Evolutionary conservation across 1,140 invertebrate species (phyloP).

Genomic region (Tetragonula clypearis): DNA sequence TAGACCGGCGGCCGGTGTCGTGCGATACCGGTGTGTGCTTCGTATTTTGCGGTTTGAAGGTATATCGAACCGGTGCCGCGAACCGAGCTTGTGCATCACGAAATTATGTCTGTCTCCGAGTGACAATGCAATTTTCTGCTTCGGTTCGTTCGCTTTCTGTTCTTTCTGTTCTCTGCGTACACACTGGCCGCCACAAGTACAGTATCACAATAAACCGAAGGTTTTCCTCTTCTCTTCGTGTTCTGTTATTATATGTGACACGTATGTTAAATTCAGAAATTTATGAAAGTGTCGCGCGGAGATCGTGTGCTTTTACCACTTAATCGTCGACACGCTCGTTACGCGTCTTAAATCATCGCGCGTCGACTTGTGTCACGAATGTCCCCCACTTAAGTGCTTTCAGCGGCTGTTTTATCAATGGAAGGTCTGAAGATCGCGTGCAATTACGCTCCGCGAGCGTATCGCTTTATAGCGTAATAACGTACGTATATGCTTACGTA

Average conservation of each 20-base stretch:
- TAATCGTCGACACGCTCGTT: too few species aligned
- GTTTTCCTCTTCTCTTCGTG: too few species aligned
- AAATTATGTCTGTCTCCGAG: background rate
- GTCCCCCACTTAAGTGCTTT: background rate
- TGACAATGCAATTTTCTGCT: background rate
- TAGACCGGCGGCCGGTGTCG: conserved; percentile 1
- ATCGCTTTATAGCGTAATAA: background rate
- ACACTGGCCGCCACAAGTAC: too few species aligned
- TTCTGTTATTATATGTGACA: too few species aligned
- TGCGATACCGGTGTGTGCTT: background rate
- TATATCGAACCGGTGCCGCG: background rate
- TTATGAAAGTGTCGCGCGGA: too few species aligned
- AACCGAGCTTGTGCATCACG: background rate
- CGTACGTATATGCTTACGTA: too few species aligned
- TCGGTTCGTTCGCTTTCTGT: background rate
- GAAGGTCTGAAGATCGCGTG: background rate
- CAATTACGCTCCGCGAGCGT: background rate
- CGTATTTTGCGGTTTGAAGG: background rate
- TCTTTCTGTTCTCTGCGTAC: background rate
- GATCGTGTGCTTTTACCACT: too few species aligned
- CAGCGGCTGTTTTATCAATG: background rate
- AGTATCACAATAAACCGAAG: too few species aligned
- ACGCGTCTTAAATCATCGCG: too few species aligned
- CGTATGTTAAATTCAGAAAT: too few species aligned
- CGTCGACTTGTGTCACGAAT: background rate